These are phyloP conservation scores for Aradophagus sp. DNA, from an alignment of 1,140 invertebrate species.

Conservation along the genomic window DNA sequence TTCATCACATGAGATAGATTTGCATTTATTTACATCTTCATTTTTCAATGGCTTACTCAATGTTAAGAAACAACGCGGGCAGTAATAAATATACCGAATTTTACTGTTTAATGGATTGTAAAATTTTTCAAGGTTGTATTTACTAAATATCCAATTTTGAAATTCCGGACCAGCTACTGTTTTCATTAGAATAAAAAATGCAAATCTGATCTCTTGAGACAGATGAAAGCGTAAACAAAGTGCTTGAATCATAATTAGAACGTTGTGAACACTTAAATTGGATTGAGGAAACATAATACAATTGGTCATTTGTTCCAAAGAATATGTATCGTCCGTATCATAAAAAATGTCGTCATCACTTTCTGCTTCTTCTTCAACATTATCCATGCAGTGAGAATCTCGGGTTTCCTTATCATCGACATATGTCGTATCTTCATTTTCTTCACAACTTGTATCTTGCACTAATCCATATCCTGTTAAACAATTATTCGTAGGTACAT, in stretches of 20 bases:
- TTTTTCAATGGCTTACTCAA: slow-evolving; percentile 1
- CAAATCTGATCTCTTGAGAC: slow-evolving; percentile 8
- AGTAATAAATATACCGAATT: slow-evolving; percentile 18
- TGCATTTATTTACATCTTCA: slow-evolving; percentile 12
- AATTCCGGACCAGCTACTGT: slow-evolving; percentile 19
- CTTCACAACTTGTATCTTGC: too few relatives aligned
- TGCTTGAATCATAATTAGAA: slow-evolving; percentile 20
- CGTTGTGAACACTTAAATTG: slow-evolving; percentile 7
- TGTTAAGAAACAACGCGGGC: slow-evolving; percentile 7
- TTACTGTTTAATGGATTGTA: slow-evolving; percentile 11
- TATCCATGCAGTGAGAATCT: too few relatives aligned
- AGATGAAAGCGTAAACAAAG: slow-evolving; percentile 14
- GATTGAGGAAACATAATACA: slow-evolving; percentile 29
- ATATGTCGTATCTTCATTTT: too few relatives aligned
- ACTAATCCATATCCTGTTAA: too few relatives aligned
- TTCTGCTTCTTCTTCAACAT: too few relatives aligned
- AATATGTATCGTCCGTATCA: too few relatives aligned
- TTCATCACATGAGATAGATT: slow-evolving; percentile 2
- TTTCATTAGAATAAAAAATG: slow-evolving; percentile 15
- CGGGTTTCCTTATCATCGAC: too few relatives aligned
- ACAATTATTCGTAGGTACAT: too few relatives aligned
- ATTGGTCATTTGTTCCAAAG: too few relatives aligned
- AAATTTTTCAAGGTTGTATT: slow-evolving; percentile 14
- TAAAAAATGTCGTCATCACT: too few relatives aligned
- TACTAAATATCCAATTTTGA: slow-evolving; percentile 16